These are phyloP conservation scores for Idris sp. DNA, from an alignment of 1,140 invertebrate genomes.

Conservation along the genomic window DNA sequence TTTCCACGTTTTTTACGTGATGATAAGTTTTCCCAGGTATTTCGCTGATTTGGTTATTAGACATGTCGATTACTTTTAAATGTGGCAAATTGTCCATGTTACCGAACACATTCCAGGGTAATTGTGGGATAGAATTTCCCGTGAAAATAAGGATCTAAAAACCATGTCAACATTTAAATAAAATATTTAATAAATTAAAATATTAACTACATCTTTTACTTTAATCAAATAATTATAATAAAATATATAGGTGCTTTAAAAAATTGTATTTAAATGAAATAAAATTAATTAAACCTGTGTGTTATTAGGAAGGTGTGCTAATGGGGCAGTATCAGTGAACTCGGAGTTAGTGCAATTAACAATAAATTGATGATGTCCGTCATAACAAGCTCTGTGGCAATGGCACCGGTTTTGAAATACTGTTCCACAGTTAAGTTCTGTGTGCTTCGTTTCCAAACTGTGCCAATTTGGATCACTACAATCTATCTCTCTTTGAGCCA, in stretches of 20 bases:
- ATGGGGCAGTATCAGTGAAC: slow-evolving; percentile 80
- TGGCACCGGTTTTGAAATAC: slow-evolving; percentile 78
- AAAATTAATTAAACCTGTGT: slow-evolving; percentile 81
- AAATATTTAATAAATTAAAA: too few relatives aligned
- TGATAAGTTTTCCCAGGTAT: slow-evolving; percentile 89
- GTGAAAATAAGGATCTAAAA: slow-evolving; percentile 84
- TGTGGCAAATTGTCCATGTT: slow-evolving; percentile 80
- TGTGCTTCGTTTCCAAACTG: slow-evolving; percentile 64
- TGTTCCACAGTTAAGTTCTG: slow-evolving; percentile 73
- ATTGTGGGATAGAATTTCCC: slow-evolving; percentile 82
- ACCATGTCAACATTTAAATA: background rate
- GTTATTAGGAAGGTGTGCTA: slow-evolving; percentile 82
- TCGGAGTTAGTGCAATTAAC: slow-evolving; percentile 86
- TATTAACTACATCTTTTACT: too few relatives aligned
- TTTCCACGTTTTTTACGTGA: slow-evolving; percentile 84
- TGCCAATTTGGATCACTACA: slow-evolving; percentile 70
- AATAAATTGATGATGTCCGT: slow-evolving; percentile 80
- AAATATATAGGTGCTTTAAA: too few relatives aligned
- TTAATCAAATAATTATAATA: too few relatives aligned
- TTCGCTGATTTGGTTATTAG: slow-evolving; percentile 85
- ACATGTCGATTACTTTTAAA: slow-evolving; percentile 86
- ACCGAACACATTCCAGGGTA: slow-evolving; percentile 87
- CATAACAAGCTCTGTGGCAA: slow-evolving; percentile 80
- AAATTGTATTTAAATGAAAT: too few relatives aligned
- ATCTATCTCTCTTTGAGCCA: slow-evolving; percentile 38